phyloP scores from a whole-genome alignment of 2,888 invertebrate species.

The Machimus rusticus region DNA sequence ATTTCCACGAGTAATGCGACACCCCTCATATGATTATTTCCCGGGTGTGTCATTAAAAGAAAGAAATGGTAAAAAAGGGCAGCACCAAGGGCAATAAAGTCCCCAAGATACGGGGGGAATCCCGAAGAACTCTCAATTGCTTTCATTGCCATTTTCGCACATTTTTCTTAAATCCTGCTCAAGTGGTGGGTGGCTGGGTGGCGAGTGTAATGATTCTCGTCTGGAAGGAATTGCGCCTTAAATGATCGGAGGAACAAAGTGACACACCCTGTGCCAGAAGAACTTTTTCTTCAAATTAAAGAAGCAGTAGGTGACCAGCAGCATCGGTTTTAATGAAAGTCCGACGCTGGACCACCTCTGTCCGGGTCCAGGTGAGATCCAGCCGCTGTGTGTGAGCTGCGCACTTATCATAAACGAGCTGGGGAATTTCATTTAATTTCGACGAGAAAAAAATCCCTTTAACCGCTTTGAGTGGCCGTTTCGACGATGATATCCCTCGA shows the following conservation, averaged over 20 bases:
- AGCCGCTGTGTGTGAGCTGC: not conserved
- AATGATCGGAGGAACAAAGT: not conserved
- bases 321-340: not conserved
- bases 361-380: not conserved
- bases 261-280: not conserved
- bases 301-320: not conserved
- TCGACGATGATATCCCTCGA: conserved; percentile 23
- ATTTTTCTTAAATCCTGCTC: not conserved
- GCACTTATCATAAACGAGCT: conserved; percentile 26
- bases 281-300: conserved; percentile 3
- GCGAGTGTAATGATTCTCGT: conserved; percentile 18
- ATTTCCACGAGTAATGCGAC: not conserved
- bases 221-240: not conserved
- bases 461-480: conserved; percentile 31
- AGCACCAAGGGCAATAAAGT: not conserved
- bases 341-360: not conserved
- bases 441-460: conserved; percentile 17
- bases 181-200: not conserved
- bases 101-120: not conserved
- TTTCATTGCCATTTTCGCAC: conserved; percentile 29
- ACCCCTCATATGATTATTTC: not conserved
- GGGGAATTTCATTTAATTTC: conserved; percentile 31
- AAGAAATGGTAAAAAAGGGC: not conserved
- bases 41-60: not conserved
- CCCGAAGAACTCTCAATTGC: not conserved